These are phyloP conservation scores for Nephrotoma appendiculata DNA, from an alignment of 2,888 invertebrate species.

Conservation along the genomic window DNA sequence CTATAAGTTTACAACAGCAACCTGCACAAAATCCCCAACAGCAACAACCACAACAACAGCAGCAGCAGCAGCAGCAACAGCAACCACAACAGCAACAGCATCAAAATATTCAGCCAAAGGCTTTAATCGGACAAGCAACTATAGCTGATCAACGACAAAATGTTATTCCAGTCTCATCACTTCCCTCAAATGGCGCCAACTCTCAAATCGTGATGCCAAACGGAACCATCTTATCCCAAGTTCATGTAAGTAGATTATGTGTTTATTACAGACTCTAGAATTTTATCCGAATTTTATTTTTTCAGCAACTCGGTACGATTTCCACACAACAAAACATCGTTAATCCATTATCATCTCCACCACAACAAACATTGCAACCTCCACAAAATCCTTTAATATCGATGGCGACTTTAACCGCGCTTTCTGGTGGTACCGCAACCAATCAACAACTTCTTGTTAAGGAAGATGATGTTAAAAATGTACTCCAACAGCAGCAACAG, in stretches of 20 bases:
- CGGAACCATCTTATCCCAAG: background rate
- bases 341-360: slow-evolving; percentile 15
- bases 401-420: slow-evolving; percentile 25
- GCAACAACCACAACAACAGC: slow-evolving; percentile 23
- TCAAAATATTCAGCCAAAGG: slow-evolving; percentile 22
- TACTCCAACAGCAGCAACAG: background rate
- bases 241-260: background rate
- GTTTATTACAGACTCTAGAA: background rate
- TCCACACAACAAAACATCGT: slow-evolving; percentile 21
- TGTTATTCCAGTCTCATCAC: background rate
- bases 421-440: slow-evolving; percentile 11
- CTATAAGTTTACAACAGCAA: slow-evolving; percentile 25
- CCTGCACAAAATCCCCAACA: slow-evolving; percentile 38
- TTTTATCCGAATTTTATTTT: background rate
- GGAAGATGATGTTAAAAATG: background rate
- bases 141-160: background rate
- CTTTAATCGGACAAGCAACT: background rate
- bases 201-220: slow-evolving; percentile 1
- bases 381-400: slow-evolving; percentile 31
- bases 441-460: background rate
- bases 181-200: background rate
- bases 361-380: slow-evolving; percentile 24
- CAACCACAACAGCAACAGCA: slow-evolving; percentile 39
- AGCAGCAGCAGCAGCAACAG: slow-evolving; percentile 36
- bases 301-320: slow-evolving; percentile 16